Evolutionary conservation across 1,140 invertebrate genomes (phyloP).

Genomic region (Hyphantria cunea): DNA sequence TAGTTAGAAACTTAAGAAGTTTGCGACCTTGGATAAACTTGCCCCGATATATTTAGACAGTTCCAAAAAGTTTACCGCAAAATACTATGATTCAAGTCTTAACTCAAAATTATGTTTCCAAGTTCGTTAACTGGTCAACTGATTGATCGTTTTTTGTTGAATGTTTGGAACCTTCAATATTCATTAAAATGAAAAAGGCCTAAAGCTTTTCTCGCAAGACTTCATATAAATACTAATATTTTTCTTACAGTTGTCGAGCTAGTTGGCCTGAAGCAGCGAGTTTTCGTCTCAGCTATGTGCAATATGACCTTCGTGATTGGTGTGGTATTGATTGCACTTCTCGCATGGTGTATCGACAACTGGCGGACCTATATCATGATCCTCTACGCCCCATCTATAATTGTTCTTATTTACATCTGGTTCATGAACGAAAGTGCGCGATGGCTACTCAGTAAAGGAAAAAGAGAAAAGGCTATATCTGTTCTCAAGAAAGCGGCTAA

Average conservation of each 20-base stretch:
- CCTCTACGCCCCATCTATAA: slow-evolving; percentile 85
- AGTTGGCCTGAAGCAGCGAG: slow-evolving; percentile 71
- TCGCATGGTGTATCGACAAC: slow-evolving; percentile 86
- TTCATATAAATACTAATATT: not conserved
- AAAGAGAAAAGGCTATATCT: slow-evolving; percentile 86
- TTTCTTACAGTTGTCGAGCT: slow-evolving; percentile 65
- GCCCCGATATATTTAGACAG: slow-evolving; percentile 2
- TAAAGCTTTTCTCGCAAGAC: too few species aligned
- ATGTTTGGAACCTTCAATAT: too few species aligned
- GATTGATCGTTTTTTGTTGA: too few species aligned
- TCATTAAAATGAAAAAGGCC: too few species aligned
- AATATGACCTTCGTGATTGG: slow-evolving; percentile 87
- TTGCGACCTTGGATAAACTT: not conserved
- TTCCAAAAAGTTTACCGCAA: not conserved
- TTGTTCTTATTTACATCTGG: slow-evolving; percentile 91
- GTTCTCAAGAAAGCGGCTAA: slow-evolving; percentile 87
- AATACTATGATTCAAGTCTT: not conserved
- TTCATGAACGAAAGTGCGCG: slow-evolving; percentile 92
- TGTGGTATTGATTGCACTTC: slow-evolving; percentile 85
- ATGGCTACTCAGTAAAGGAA: slow-evolving; percentile 91
- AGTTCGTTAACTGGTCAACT: not conserved
- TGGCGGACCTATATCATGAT: slow-evolving; percentile 88
- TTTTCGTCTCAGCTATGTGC: slow-evolving; percentile 73
- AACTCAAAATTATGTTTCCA: not conserved
- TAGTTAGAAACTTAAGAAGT: slow-evolving; percentile 1